Conservation (phyloP, 2,888 invertebrate genomes). For the Acrobasis suavella region DNA sequence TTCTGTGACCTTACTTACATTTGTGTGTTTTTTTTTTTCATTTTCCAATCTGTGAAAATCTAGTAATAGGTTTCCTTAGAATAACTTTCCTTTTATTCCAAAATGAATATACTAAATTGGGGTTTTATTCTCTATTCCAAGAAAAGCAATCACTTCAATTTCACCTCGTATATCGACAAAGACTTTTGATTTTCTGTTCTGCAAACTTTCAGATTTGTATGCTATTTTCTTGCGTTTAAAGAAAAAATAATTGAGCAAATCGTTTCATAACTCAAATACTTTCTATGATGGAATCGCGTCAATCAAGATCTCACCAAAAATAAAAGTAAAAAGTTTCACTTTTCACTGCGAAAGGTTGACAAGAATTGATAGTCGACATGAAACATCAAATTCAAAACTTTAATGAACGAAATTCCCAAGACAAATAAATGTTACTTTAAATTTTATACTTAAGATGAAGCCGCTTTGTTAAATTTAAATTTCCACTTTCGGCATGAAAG, state of each 20-base stretch:
- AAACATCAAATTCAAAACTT: constrained; percentile 7
- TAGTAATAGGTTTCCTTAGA: too few relatives aligned
- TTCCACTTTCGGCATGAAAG: background rate
- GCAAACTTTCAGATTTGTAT: background rate
- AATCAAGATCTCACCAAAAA: background rate
- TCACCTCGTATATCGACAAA: too few relatives aligned
- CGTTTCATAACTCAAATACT: constrained; percentile 2
- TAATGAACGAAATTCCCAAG: constrained; percentile 4
- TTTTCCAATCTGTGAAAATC: too few relatives aligned
- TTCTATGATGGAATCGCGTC: constrained; percentile 2
- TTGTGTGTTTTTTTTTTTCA: too few relatives aligned
- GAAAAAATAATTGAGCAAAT: background rate
- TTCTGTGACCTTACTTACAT: too few relatives aligned
- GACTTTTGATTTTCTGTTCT: background rate
- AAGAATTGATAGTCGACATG: background rate
- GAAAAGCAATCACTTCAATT: too few relatives aligned
- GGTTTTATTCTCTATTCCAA: too few relatives aligned
- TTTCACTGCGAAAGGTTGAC: background rate
- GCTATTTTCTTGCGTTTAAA: background rate
- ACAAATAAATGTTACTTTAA: constrained; percentile 13
- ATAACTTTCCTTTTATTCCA: too few relatives aligned
- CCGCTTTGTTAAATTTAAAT: constrained; percentile 8
- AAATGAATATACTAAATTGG: too few relatives aligned
- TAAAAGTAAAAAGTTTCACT: background rate
- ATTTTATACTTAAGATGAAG: constrained; percentile 8